Evolutionary conservation across 2,797 vertebrate genomes (phyloP), one percentile per base, ranked within the genome.

Genomic region (Lacerta bilineata): DNA sequence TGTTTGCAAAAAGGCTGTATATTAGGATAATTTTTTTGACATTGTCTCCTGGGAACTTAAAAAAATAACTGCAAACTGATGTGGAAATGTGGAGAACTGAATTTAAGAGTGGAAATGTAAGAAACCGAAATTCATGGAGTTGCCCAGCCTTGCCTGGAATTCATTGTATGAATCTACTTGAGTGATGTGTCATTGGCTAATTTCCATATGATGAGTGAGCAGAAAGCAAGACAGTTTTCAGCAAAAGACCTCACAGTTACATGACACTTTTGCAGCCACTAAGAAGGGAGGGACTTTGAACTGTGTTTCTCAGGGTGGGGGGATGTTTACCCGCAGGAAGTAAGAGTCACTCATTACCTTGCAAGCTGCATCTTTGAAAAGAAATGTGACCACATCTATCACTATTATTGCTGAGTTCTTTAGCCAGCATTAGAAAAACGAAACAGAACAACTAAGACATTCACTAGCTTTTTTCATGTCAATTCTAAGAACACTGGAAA

Each of bases 381-480:
- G 88, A 89, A 89, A 89, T 89, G 78, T 80, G 69, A 89, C 88
- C 88, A 85, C 84, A 89, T 68, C 61, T 68, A 25, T 68, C 25
- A 68, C 23, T 68, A 33, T 25, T 81, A 23, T 33, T n/a, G 69
- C 43, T 39, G 71, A 81, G 66, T 15, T 76, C 68, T 75, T 89
- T 85, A 81, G 82, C 27, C 78, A 86, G 72, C 33, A 74, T 41
- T 8, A 82, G 72, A 15, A 83, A 76, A 68, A 13, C 7, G 3
- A 75, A 59, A 75, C 33, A 23, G 66, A 64, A 79, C 33, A 43
- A 4, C 68, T 72, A 84, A 84, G 46, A 50, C 25, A 59, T 59
- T 11, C n/a, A 39, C 13, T 36, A 23, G 29, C 29, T 3, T 74
- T 64, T n/a, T 87, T 80, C 50, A 80, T 41, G 78, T 46, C 13